Evolutionary conservation across 2,888 invertebrate species (phyloP).

Genomic region (Abscondita cerata): DNA sequence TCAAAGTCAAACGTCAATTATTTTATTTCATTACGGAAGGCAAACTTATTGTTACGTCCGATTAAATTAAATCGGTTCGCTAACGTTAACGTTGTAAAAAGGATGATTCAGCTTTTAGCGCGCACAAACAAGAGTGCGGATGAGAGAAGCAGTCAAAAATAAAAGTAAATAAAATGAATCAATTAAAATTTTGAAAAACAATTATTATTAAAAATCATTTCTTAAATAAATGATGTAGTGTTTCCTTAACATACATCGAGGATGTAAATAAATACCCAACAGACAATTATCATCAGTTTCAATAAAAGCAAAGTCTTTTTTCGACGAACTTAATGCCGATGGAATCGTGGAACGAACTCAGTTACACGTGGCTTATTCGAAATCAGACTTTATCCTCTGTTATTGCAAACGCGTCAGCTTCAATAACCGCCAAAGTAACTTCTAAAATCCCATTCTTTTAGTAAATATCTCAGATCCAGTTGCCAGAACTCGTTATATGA

Average conservation of each 20-base stretch:
- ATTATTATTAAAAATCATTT: too few species aligned
- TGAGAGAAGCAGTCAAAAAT: too few species aligned
- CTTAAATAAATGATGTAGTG: background rate
- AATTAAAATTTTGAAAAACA: too few species aligned
- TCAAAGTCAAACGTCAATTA: too few species aligned
- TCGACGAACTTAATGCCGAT: slow-evolving; percentile 32
- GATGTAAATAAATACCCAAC: slow-evolving; percentile 29
- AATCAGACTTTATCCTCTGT: slow-evolving; percentile 35
- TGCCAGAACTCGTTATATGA: slow-evolving; percentile 28
- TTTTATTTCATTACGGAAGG: too few species aligned
- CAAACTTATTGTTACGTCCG: too few species aligned
- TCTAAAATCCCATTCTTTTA: slow-evolving; percentile 32
- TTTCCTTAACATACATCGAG: slow-evolving; percentile 5
- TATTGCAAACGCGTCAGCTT: slow-evolving; percentile 34
- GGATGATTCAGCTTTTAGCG: too few species aligned
- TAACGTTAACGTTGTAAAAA: too few species aligned
- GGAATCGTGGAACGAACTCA: slow-evolving; percentile 35
- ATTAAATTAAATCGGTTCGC: too few species aligned
- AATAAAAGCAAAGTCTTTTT: slow-evolving; percentile 35
- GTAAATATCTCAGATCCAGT: slow-evolving; percentile 30
- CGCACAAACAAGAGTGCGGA: too few species aligned
- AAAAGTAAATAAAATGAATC: too few species aligned
- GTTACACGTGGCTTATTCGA: slow-evolving; percentile 36
- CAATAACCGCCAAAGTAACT: slow-evolving; percentile 31
- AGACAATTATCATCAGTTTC: slow-evolving; percentile 38